A percentile compares a stretch with the other conserved stretches of the same genome.
Conservation (phyloP, 2,113 vertebrate species). For the Lophura nycthemera region DNA sequence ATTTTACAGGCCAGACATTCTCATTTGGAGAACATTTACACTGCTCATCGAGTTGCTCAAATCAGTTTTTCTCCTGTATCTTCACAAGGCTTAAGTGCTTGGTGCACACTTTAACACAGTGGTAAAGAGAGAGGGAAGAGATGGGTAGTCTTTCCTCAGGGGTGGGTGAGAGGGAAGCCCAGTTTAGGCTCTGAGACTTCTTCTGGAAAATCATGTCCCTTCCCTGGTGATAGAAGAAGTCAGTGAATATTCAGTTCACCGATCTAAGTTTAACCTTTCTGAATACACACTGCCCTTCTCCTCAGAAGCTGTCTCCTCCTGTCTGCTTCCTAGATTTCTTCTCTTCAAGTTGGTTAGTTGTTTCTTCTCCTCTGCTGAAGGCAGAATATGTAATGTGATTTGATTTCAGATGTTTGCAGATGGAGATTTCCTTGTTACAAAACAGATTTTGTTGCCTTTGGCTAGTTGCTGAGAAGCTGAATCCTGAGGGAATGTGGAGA, state of each 20-base stretch:
- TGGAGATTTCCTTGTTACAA: neutral
- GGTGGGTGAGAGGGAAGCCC: neutral
- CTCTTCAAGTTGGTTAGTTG: neutral
- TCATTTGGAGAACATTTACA: neutral
- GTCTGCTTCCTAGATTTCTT: neutral
- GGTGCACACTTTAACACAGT: neutral
- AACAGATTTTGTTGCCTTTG: neutral
- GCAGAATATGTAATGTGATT: neutral
- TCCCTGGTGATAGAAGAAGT: neutral
- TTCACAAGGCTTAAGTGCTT: neutral
- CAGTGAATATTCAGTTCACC: neutral
- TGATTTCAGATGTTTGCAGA: neutral
- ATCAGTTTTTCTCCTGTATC: neutral
- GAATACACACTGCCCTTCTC: neutral
- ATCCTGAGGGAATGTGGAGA: neutral
- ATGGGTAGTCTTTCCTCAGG: neutral
- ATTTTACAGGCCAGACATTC: neutral
- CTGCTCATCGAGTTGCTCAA: neutral
- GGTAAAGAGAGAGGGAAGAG: neutral
- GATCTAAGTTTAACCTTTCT: neutral
- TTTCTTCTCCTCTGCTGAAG: neutral
- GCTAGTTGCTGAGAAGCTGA: neutral
- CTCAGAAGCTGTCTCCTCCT: neutral
- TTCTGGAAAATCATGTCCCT: neutral
- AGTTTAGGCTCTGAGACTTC: neutral